phyloP scores from a whole-genome alignment of 1,140 invertebrate species.

The Drosophila busckii region DNA sequence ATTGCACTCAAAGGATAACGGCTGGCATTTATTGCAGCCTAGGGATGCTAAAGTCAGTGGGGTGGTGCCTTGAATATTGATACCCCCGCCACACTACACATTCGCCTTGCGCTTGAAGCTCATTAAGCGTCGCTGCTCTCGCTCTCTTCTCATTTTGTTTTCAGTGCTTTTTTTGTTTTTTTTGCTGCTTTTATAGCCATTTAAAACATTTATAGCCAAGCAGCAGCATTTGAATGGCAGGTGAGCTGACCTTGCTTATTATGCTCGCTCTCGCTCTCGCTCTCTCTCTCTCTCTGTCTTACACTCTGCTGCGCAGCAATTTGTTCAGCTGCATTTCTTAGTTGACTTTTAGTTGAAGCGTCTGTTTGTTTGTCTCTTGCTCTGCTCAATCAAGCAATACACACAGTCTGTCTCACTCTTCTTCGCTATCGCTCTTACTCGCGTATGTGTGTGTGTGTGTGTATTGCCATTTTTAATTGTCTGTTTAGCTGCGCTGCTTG shows the following conservation, averaged over 20 bases:
- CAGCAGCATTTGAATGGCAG: slow-evolving; percentile 63
- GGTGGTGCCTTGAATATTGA: background rate
- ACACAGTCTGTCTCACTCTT: no score
- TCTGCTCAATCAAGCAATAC: no score
- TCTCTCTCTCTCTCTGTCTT: background rate
- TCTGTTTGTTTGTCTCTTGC: background rate
- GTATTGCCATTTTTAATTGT: slow-evolving; percentile 58
- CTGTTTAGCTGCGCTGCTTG: slow-evolving; percentile 37
- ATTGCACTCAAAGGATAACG: slow-evolving; percentile 52
- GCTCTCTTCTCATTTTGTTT: background rate
- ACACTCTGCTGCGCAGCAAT: no score
- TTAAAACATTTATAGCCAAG: slow-evolving; percentile 69
- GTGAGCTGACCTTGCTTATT: slow-evolving; percentile 63
- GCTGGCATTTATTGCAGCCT: slow-evolving; percentile 38
- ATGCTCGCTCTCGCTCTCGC: slow-evolving; percentile 1
- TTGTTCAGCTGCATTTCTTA: no score
- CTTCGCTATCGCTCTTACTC: no score
- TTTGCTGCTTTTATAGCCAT: slow-evolving; percentile 57
- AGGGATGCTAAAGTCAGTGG: background rate
- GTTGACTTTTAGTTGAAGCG: no score
- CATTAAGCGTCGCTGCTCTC: slow-evolving; percentile 23
- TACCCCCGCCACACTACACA: background rate
- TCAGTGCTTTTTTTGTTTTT: slow-evolving; percentile 18
- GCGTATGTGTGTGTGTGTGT: slow-evolving; percentile 14
- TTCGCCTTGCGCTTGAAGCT: background rate